Percentiles rank a stretch among this genome's conserved stretches.
These are phyloP conservation scores for Diachasma alloeum DNA, from an alignment of 1,140 invertebrate genomes.

Conservation along the genomic window DNA sequence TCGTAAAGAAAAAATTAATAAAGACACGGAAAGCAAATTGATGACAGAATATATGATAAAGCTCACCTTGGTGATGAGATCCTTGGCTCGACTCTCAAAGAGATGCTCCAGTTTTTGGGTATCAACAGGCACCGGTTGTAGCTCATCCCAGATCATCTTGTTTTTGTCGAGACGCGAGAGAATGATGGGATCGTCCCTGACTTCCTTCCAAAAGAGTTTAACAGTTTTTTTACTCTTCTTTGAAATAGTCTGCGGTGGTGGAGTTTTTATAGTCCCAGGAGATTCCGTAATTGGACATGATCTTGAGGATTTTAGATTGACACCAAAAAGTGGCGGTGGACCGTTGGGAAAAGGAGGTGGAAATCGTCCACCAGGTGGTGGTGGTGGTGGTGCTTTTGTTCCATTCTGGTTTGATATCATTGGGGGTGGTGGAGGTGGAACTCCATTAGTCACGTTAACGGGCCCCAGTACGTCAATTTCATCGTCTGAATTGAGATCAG, in stretches of 20 bases:
- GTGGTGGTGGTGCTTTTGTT: constrained; percentile 53
- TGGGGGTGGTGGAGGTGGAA: constrained; percentile 79
- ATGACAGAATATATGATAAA: neutral
- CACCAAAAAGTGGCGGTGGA: constrained; percentile 59
- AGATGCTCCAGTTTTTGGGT: constrained; percentile 94
- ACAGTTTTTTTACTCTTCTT: constrained; percentile 98
- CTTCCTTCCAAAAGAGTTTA: constrained; percentile 98
- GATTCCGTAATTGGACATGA: constrained; percentile 33
- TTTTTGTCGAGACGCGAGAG: constrained; percentile 70
- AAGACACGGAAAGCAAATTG: neutral
- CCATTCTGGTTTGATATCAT: constrained; percentile 58
- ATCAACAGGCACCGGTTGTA: constrained; percentile 85
- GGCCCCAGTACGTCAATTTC: constrained; percentile 74
- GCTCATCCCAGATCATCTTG: constrained; percentile 95
- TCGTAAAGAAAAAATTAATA: neutral
- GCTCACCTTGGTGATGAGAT: constrained; percentile 90
- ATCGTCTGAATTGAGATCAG: constrained; percentile 86
- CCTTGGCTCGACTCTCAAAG: constrained; percentile 96
- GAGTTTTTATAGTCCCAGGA: constrained; percentile 30
- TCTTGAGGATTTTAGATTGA: constrained; percentile 51
- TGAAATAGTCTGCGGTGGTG: constrained; percentile 52
- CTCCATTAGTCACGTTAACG: constrained; percentile 68
- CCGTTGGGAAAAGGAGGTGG: constrained; percentile 60
- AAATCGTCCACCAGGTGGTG: constrained; percentile 51
- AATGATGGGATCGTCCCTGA: constrained; percentile 83